phyloP scores from a whole-genome alignment of 30 jellyfish, hydroid and myxozoan genomes.

The Turritopsis rubra region DNA sequence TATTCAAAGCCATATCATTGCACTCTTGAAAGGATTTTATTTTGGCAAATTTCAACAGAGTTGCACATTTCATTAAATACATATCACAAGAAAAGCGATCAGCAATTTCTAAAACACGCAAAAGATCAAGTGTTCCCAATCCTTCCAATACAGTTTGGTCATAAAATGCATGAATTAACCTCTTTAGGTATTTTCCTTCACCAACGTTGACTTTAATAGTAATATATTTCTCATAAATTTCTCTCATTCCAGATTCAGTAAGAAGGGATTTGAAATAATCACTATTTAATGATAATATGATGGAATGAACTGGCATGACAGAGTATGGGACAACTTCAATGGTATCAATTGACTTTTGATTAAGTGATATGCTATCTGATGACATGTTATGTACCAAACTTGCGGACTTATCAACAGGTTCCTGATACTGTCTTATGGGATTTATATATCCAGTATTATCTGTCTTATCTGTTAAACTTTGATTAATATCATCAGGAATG shows the following conservation, averaged over 20 bases:
- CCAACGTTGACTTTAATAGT: conserved; percentile 5
- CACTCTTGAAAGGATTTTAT: conserved; percentile 3
- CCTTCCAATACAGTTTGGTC: conserved; percentile 11
- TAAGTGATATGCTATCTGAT: too few species aligned
- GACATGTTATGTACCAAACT: not conserved
- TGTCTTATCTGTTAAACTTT: not conserved
- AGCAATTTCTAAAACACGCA: conserved; percentile 12
- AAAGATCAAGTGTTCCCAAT: not conserved
- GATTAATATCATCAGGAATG: not conserved
- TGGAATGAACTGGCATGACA: conserved; percentile 1
- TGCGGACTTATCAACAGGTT: not conserved
- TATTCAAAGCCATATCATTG: not conserved
- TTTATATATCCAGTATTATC: not conserved
- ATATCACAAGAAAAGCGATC: conserved; percentile 11
- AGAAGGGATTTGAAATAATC: conserved; percentile 3
- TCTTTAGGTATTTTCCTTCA: not conserved
- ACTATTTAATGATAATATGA: not conserved
- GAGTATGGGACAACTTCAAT: not conserved
- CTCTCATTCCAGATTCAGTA: conserved; percentile 16
- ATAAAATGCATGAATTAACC: conserved; percentile 3
- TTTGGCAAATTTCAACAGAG: not conserved
- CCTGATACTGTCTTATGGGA: not conserved
- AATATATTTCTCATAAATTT: not conserved
- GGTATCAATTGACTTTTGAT: not conserved
- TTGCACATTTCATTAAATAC: not conserved